phyloP scores from a whole-genome alignment of 1,140 invertebrate species.

The Papilio helenus region DNA sequence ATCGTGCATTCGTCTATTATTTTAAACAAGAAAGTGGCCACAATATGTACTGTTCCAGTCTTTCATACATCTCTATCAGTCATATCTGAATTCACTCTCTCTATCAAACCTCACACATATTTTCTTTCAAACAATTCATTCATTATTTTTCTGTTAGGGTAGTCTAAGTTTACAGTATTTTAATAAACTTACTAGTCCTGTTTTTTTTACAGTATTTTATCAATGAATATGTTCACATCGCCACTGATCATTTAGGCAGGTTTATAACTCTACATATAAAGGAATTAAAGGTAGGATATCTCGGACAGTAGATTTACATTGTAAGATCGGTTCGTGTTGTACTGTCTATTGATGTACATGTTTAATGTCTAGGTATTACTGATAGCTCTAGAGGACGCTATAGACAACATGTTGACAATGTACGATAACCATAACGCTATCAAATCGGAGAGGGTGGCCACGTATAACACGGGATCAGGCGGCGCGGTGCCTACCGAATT shows the following conservation, averaged over 20 bases:
- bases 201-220: slow-evolving; percentile 66
- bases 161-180: too few relatives aligned
- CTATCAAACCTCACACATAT: too few relatives aligned
- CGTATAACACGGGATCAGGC: slow-evolving; percentile 58
- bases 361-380: slow-evolving; percentile 56
- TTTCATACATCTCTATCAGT: too few relatives aligned
- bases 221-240: slow-evolving; percentile 71
- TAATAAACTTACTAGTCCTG: too few relatives aligned
- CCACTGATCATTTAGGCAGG: slow-evolving; percentile 67
- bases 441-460: slow-evolving; percentile 67
- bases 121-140: too few relatives aligned
- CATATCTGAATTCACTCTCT: too few relatives aligned
- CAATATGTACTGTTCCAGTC: too few relatives aligned
- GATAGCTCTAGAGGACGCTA: slow-evolving; percentile 65
- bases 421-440: slow-evolving; percentile 75
- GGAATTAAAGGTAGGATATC: slow-evolving; percentile 63
- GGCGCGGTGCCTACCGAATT: slow-evolving; percentile 70
- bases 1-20: too few relatives aligned
- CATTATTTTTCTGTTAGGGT: too few relatives aligned
- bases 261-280: slow-evolving; percentile 71
- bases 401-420: slow-evolving; percentile 76
- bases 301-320: background rate
- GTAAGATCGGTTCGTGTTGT: background rate
- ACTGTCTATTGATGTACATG: background rate
- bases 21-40: too few relatives aligned